Conservation (phyloP, 2,888 invertebrate genomes). For the Adineta ricciae region DNA sequence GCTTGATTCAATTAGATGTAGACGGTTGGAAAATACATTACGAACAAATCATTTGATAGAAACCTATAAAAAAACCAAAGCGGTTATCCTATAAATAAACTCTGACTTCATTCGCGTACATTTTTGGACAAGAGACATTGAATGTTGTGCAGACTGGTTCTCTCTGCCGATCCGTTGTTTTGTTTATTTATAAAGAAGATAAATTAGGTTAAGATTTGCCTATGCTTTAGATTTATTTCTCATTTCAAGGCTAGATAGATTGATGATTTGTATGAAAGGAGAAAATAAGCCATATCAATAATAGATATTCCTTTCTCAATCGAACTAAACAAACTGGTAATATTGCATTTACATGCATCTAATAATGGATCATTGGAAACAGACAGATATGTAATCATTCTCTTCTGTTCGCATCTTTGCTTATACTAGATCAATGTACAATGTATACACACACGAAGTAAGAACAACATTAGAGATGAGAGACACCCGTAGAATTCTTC, state of each 20-base stretch:
- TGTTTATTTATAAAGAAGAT: not conserved
- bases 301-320: not conserved
- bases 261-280: not conserved
- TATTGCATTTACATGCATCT: not conserved
- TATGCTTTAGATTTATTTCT: not conserved
- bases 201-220: not conserved
- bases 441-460: not conserved
- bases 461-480: not conserved
- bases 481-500: not conserved
- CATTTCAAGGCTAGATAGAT: not conserved
- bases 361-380: not conserved
- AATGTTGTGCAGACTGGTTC: not conserved
- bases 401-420: not conserved
- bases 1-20: not conserved
- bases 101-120: too few species aligned
- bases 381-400: not conserved
- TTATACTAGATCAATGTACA: not conserved
- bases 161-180: not conserved
- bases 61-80: not conserved
- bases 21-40: not conserved
- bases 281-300: not conserved
- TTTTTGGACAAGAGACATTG: not conserved
- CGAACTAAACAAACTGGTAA: not conserved
- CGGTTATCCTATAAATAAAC: too few species aligned
- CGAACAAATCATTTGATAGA: not conserved